A percentile compares a stretch with the other conserved stretches of the same genome.
Evolutionary conservation across 1,140 invertebrate species (phyloP).

Genomic region (Drosophila auraria): DNA sequence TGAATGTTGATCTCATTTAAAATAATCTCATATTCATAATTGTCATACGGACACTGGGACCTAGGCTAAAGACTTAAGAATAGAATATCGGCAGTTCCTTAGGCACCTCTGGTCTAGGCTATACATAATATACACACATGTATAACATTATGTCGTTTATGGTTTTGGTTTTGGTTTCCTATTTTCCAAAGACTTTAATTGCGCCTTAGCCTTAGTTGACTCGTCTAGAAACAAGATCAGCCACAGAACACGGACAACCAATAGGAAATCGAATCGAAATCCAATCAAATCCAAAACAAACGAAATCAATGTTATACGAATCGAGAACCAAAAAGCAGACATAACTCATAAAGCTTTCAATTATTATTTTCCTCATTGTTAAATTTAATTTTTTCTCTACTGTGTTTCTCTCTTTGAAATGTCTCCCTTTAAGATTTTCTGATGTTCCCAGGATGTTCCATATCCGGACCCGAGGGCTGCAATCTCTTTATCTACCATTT

Average conservation of each 20-base stretch:
- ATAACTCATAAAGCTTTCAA: constrained; percentile 63
- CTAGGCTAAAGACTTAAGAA: constrained; percentile 28
- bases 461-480: constrained; percentile 99
- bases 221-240: constrained; percentile 61
- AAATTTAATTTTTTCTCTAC: constrained; percentile 79
- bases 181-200: constrained; percentile 51
- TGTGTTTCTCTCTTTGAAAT: constrained; percentile 80
- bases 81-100: constrained; percentile 27
- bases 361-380: constrained; percentile 82
- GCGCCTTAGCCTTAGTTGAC: constrained; percentile 66
- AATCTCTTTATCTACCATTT: constrained; percentile 99
- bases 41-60: constrained; percentile 11
- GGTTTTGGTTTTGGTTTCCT: constrained; percentile 26
- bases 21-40: constrained; percentile 7
- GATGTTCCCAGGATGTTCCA: constrained; percentile 94
- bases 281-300: constrained; percentile 19
- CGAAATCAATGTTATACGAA: constrained; percentile 28
- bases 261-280: constrained; percentile 11
- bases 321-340: constrained; percentile 33
- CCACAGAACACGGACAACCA: constrained; percentile 55
- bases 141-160: constrained; percentile 33
- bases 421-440: constrained; percentile 86
- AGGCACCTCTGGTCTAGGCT: constrained; percentile 40
- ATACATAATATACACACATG: constrained; percentile 35
- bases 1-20: constrained; percentile 14